A percentile compares a stretch with the other conserved stretches of the same genome.
These are phyloP conservation scores for Poecilia picta DNA, from an alignment of 2,797 vertebrate genomes.

Conservation along the genomic window DNA sequence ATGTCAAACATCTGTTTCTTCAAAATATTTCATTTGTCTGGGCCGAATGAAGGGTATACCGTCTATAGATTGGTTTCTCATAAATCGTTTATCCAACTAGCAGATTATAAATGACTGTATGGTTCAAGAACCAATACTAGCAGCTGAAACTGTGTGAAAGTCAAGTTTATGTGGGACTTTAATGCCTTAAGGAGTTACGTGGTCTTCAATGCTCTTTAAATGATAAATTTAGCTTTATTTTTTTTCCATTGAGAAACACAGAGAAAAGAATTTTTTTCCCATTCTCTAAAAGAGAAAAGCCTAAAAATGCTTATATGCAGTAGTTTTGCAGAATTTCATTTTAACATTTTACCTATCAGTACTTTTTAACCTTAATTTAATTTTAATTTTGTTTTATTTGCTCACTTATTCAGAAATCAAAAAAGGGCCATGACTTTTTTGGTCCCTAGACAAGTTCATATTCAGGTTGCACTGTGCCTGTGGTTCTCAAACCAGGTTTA, in stretches of 20 bases:
- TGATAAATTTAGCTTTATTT: neutral
- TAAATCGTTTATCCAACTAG: slow-evolving; percentile 20
- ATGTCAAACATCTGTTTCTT: slow-evolving; percentile 42
- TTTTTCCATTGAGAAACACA: neutral
- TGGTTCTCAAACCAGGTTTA: neutral
- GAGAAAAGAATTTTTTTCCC: neutral
- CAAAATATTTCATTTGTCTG: slow-evolving; percentile 41
- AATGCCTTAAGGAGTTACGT: neutral
- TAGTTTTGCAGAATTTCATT: neutral
- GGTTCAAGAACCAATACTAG: neutral
- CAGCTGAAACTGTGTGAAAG: neutral
- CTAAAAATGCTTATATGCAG: neutral
- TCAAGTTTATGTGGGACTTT: neutral
- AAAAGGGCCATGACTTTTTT: neutral
- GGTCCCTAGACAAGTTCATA: neutral
- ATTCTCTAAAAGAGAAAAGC: neutral
- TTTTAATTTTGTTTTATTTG: neutral
- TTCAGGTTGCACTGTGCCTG: neutral
- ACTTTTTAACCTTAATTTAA: no score
- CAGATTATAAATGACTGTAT: neutral
- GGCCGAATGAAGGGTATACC: slow-evolving; percentile 2
- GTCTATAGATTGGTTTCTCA: neutral
- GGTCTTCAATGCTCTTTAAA: neutral
- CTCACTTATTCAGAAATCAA: neutral
- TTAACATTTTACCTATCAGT: neutral